Conservation (phyloP, 2,113 vertebrate genomes). For the Hydrolagus affinis region DNA sequence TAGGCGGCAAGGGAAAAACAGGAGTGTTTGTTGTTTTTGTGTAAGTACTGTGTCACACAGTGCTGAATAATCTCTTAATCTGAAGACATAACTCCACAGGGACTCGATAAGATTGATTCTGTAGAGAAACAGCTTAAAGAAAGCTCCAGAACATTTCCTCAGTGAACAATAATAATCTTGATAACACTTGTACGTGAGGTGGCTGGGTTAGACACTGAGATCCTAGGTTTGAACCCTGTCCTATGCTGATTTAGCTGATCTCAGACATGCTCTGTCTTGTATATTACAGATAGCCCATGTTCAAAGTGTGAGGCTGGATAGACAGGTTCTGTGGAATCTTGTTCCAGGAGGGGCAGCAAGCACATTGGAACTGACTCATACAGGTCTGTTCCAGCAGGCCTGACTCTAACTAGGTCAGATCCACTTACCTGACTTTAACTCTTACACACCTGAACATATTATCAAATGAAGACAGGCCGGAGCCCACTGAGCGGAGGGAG, state of each 20-base stretch:
- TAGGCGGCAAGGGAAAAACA: no score
- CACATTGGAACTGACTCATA: neutral
- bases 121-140: neutral
- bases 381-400: neutral
- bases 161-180: neutral
- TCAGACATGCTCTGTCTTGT: neutral
- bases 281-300: neutral
- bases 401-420: neutral
- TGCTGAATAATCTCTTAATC: neutral
- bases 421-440: neutral
- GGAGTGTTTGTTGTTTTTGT: no score
- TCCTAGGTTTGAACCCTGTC: no score
- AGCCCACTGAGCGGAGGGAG: no score
- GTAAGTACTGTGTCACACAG: no score
- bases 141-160: neutral
- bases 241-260: neutral
- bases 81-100: neutral
- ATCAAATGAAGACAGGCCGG: no score
- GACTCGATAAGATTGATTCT: neutral
- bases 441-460: neutral
- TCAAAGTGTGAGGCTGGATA: neutral
- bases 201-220: neutral
- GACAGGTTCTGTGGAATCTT: conserved; percentile 17
- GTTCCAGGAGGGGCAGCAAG: neutral
- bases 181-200: neutral